Conservation (phyloP, 2,797 vertebrate species). For the Hozukius guyotensis region DNA sequence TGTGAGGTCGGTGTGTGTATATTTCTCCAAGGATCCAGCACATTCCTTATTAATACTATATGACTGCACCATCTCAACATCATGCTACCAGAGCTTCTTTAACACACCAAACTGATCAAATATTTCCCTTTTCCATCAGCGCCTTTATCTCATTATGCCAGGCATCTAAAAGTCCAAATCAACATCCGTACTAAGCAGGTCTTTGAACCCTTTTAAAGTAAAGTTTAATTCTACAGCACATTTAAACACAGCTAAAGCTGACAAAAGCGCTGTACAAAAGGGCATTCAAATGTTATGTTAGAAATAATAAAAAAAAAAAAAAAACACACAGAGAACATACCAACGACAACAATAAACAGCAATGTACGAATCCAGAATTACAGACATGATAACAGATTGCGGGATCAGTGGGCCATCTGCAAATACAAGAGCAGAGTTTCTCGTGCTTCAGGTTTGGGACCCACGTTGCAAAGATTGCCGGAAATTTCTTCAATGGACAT, state of each 20-base stretch:
- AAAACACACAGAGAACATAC: not conserved
- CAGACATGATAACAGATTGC: not conserved
- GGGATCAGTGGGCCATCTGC: not conserved
- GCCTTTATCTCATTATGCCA: not conserved
- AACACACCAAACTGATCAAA: conserved; percentile 7
- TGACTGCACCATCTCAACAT: conserved; percentile 4
- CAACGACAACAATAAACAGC: not conserved
- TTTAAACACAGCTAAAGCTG: not conserved
- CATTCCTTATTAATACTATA: conserved; percentile 54
- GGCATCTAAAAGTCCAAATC: not conserved
- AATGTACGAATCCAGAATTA: not conserved
- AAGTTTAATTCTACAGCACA: not conserved
- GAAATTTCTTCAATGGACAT: not conserved
- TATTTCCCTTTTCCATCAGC: conserved; percentile 13
- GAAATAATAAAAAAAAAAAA: not conserved
- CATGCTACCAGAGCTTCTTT: not conserved
- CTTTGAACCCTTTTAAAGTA: not conserved
- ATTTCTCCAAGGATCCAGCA: conserved; percentile 32
- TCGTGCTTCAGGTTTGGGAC: not conserved
- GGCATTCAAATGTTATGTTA: not conserved
- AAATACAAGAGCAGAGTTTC: not conserved
- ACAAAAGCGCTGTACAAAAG: not conserved
- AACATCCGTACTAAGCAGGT: not conserved
- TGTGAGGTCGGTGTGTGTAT: not conserved
- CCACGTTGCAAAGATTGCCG: not conserved